Evolutionary conservation across 2,797 vertebrate genomes (phyloP).

Genomic region (Tenualosa thibaudeaui): DNA sequence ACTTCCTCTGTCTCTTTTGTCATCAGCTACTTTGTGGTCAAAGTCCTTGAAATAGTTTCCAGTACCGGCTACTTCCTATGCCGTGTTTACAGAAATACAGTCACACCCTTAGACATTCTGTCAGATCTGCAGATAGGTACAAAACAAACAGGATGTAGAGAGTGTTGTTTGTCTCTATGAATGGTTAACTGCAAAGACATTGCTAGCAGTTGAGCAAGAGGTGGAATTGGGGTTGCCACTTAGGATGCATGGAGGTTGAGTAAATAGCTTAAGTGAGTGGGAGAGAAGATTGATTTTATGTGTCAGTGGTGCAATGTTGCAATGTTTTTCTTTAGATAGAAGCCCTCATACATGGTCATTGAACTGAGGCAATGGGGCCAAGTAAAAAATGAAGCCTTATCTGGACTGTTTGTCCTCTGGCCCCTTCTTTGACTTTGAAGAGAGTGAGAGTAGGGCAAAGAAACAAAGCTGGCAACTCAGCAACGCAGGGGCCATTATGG

Average conservation of each 20-base stretch:
- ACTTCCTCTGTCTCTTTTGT: not conserved
- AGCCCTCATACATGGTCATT: conserved; percentile 29
- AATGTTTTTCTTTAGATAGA: conserved; percentile 37
- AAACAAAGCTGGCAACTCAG: not conserved
- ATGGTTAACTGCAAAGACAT: not conserved
- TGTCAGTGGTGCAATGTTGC: conserved; percentile 29
- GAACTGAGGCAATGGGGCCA: conserved; percentile 23
- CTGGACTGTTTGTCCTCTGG: conserved; percentile 30
- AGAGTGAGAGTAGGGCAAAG: conserved; percentile 23
- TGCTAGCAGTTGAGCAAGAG: conserved; percentile 18
- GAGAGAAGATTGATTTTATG: conserved; percentile 40
- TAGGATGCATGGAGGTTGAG: not conserved
- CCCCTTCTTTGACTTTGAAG: conserved; percentile 42
- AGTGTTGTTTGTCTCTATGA: not conserved
- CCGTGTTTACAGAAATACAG: not conserved
- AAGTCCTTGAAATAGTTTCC: conserved; percentile 6
- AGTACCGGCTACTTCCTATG: not conserved
- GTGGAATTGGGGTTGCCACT: not conserved
- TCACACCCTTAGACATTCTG: not conserved
- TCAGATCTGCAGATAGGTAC: not conserved
- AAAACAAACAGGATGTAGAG: conserved; percentile 10
- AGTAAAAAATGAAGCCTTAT: conserved; percentile 37
- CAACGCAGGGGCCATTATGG: not conserved
- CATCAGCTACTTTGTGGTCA: not conserved
- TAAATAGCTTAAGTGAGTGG: conserved; percentile 30